Evolutionary conservation across 2,113 vertebrate species (phyloP), one percentile per base, ranked within the genome.

Genomic region (Pseudopodoces humilis): DNA sequence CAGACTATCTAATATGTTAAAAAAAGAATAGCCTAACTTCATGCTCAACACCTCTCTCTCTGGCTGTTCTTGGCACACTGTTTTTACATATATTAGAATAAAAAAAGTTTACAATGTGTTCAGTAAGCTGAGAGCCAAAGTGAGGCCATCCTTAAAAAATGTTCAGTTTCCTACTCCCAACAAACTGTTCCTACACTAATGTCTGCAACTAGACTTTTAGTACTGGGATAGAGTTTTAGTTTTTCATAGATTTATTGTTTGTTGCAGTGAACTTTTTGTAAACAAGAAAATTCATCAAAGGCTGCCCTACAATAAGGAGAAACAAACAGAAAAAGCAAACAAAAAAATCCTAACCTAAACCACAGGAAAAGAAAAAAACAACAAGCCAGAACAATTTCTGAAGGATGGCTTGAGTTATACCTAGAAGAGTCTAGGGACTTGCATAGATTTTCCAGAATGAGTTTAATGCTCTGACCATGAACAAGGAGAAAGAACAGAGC

Each of bases 121-220:
- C 90, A n/a, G 55, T 56, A 83, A 59, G 63, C 24, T 24, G 16
- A 86, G 78, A 95, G 96, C 95, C 96, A 94, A 95, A 88, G 96
- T 94, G 96, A 98, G 93, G 96, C 92, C 86, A 94, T 93, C 75
- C 82, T 77, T 84, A 82, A 97, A 94, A 96, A 95, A 97, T 96
- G 95, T 60, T 74, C 75, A 23, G 76, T 78, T 95, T 91, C 90
- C 77, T 90, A 47, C 24, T 96, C 79, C 63, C 83, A 85, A 31
- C 21, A 56, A 90, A 62, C 64, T 55, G 62, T 41, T 96, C 77
- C 79, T 83, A 77, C 33, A 79, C 35, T 65, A 41, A 63, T 41
- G 31, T 56, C 71, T 70, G 52, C 56, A 90, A 53, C n/a, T 44
- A 56, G 9, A 17, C 14, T 55, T 53, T 72, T 43, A 59, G 58